Percentiles rank a stretch among this genome's conserved stretches.
Conservation (phyloP, 2,797 vertebrate species). For the Geotria australis region DNA sequence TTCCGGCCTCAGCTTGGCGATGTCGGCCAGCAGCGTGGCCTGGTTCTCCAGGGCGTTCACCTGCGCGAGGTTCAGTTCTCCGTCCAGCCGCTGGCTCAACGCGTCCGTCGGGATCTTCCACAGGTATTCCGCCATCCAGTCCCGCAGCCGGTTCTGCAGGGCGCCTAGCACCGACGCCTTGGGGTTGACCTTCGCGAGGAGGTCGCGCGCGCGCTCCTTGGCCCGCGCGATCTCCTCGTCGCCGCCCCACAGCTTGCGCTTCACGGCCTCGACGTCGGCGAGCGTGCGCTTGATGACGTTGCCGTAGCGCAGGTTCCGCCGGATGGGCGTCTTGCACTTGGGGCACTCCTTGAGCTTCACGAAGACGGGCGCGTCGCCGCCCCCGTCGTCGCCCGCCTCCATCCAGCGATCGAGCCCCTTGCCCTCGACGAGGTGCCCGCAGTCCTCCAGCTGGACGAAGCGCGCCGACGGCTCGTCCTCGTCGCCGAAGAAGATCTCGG, state of each 20-base stretch:
- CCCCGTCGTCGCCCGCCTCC: conserved; percentile 9
- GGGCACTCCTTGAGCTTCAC: conserved; percentile 62
- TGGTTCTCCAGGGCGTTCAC: conserved; percentile 22
- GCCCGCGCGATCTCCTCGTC: conserved; percentile 7
- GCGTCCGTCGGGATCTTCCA: too few relatives aligned
- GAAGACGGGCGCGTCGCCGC: conserved; percentile 4
- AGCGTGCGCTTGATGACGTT: conserved; percentile 34
- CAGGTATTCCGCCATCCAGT: too few relatives aligned
- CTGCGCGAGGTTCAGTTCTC: too few relatives aligned
- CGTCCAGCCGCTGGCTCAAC: too few relatives aligned
- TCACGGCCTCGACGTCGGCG: conserved; percentile 45
- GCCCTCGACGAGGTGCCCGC: conserved; percentile 36
- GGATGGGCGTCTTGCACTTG: conserved; percentile 37
- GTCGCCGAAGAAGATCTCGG: conserved; percentile 51
- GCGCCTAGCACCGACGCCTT: too few relatives aligned
- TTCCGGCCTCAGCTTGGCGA: conserved; percentile 11
- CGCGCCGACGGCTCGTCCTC: conserved; percentile 35
- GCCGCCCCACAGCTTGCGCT: conserved; percentile 30
- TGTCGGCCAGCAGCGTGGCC: conserved; percentile 17
- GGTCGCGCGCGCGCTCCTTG: too few relatives aligned
- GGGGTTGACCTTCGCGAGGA: too few relatives aligned
- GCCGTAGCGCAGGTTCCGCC: conserved; percentile 52
- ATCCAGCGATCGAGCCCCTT: conserved; percentile 42
- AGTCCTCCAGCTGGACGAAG: conserved; percentile 61
- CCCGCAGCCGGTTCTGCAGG: too few relatives aligned